phyloP scores from a whole-genome alignment of 92 coral and sea anemone genomes.

The Zoanthus gigantus region DNA sequence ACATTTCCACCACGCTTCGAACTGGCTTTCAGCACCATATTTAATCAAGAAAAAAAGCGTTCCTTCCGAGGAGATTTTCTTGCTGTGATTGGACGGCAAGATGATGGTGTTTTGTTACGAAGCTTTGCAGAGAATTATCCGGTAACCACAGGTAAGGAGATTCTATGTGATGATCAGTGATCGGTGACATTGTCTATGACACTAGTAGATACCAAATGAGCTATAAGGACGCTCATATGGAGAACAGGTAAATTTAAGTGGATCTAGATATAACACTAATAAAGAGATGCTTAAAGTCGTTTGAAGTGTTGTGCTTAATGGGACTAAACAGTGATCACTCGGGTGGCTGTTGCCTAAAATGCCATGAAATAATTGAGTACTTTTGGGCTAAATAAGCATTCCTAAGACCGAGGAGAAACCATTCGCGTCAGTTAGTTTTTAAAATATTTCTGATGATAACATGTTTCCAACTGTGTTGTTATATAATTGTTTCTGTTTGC shows the following conservation, averaged over 20 bases:
- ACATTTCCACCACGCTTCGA: conserved; percentile 6
- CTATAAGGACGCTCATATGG: too few species aligned
- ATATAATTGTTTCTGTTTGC: neutral
- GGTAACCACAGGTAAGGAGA: conserved; percentile 18
- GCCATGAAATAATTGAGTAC: too few species aligned
- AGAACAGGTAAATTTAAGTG: too few species aligned
- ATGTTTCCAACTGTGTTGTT: too few species aligned
- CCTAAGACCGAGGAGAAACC: too few species aligned
- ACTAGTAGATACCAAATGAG: neutral
- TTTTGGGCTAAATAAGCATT: too few species aligned
- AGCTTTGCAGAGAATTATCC: conserved; percentile 2
- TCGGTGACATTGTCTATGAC: neutral
- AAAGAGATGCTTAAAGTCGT: too few species aligned
- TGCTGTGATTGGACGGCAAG: conserved; percentile 56
- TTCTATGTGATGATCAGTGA: neutral
- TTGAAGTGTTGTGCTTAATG: too few species aligned
- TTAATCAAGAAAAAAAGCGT: conserved; percentile 11
- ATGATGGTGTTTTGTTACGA: neutral
- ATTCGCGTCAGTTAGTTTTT: neutral
- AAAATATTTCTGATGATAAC: neutral
- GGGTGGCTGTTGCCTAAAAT: too few species aligned
- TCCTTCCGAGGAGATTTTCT: conserved; percentile 64
- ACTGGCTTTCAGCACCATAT: neutral
- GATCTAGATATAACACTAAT: too few species aligned
- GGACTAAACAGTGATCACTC: too few species aligned